Conservation (phyloP, 2,797 vertebrate genomes). For the Picus viridis region DNA sequence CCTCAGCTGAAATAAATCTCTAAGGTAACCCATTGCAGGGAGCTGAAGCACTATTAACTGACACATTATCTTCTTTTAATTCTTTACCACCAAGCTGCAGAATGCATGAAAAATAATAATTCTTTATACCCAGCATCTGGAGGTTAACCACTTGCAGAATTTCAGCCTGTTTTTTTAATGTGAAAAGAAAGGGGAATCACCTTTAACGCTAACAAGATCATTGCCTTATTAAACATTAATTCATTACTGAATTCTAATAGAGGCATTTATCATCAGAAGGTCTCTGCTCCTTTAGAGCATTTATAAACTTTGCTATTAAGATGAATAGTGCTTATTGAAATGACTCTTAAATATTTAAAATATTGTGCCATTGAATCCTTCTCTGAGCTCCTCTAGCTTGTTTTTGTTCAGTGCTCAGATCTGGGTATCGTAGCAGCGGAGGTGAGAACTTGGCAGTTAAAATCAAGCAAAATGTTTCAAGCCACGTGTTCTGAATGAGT, state of each 20-base stretch:
- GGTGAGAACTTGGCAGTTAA: neutral
- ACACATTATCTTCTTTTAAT: neutral
- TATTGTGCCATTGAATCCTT: neutral
- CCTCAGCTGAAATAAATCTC: neutral
- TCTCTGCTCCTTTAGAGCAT: neutral
- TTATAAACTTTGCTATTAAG: conserved; percentile 51
- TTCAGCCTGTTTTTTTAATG: neutral
- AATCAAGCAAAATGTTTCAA: neutral
- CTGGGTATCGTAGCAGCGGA: neutral
- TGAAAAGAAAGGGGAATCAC: conserved; percentile 26
- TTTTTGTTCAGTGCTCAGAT: neutral
- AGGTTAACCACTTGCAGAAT: neutral
- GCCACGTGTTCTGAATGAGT: neutral
- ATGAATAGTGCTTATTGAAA: conserved; percentile 26
- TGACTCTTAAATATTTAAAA: conserved; percentile 51
- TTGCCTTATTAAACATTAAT: conserved; percentile 53
- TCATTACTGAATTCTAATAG: conserved; percentile 11
- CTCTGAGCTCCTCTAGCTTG: neutral
- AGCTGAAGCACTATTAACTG: neutral
- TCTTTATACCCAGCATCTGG: neutral
- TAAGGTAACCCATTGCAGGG: neutral
- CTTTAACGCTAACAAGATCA: conserved; percentile 35
- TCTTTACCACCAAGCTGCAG: neutral
- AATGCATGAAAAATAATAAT: neutral
- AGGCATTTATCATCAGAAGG: conserved; percentile 28